Evolutionary conservation across 2,888 invertebrate species (phyloP), one percentile per base, ranked within the genome.

Genomic region (Chirona hameri): DNA sequence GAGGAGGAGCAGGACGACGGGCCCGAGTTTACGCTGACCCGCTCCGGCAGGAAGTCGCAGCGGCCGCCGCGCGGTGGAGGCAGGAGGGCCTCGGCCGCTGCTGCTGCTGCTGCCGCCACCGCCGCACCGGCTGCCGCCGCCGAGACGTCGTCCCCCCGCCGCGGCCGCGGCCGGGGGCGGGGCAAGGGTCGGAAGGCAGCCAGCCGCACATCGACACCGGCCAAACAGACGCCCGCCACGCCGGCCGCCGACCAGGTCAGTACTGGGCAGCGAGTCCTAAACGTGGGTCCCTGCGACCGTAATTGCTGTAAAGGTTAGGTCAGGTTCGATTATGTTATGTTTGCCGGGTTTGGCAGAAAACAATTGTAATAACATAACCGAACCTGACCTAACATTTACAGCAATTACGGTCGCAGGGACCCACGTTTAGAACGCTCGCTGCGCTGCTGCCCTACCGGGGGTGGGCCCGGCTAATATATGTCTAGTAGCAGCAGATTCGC

Each of bases 11-110:
- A 31, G 5, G 31, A 15, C 21, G 72, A 72, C 4, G 72, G 72
- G 39, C 72, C 72, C 39, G 72, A 72, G 72, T 72, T 72, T 21
- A 72, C 72, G 0, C 72, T 72, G 72, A 72, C 46, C 39, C 39
- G 76, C 39, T 76, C 76, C 21, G 76, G 76, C 21, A 21, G 76
- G 24, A 18, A 24, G 31, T 72, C 72, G 4, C 72, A 72, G 72
- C 72, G 72, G 72, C 72, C 72, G 31, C 72, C 72, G 39, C 27
- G 39, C 31, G 4, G 31, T 9, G n/a, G 31, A 18, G 39, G 52
- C 52, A 52, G 12, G 52, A 52, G 12, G 52, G 12, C 52, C 1
- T 4, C 52, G 1, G 12, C 52, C 18, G 52, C 52, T 12, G 52
- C 52, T 15, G 72, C 21, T 31, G 31, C 72, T 18, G 69, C 18